A percentile compares a stretch with the other conserved stretches of the same genome.
Conservation (phyloP, 1,140 invertebrate genomes). For the Diploscapter pachys region DNA sequence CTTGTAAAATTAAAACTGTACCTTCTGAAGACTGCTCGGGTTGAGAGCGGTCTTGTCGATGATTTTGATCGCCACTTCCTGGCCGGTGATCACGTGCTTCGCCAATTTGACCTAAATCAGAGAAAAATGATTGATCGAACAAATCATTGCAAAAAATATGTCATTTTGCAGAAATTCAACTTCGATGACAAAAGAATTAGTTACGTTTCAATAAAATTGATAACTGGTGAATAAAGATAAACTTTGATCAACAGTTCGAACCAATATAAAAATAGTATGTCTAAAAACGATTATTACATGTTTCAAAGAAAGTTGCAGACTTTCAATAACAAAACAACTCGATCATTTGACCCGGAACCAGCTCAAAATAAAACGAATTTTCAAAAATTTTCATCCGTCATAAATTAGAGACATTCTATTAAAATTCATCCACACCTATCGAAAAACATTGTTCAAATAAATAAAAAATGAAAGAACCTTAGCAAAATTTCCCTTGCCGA, state of each 20-base stretch:
- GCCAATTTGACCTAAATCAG: conserved; percentile 74
- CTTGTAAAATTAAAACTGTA: conserved; percentile 10
- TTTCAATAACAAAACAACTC: too few relatives aligned
- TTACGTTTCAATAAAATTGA: neutral
- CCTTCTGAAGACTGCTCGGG: conserved; percentile 91
- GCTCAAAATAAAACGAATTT: too few relatives aligned
- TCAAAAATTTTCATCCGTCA: too few relatives aligned
- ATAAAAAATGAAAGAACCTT: conserved; percentile 70
- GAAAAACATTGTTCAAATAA: too few relatives aligned
- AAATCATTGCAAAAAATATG: too few relatives aligned
- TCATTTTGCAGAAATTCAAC: too few relatives aligned
- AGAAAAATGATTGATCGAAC: too few relatives aligned
- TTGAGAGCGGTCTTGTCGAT: conserved; percentile 99
- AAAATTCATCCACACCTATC: too few relatives aligned
- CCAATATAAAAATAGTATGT: neutral
- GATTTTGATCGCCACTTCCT: conserved; percentile 99
- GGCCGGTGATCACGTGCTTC: conserved; percentile 96
- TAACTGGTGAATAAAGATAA: neutral
- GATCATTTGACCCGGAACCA: too few relatives aligned
- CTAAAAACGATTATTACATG: too few relatives aligned
- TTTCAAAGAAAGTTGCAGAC: too few relatives aligned
- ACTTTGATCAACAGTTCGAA: neutral
- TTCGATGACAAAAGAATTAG: neutral
- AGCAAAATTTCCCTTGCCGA: conserved; percentile 99
- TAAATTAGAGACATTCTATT: too few relatives aligned